phyloP scores from a whole-genome alignment of 2,113 vertebrate genomes.

The Mustelus asterias region DNA sequence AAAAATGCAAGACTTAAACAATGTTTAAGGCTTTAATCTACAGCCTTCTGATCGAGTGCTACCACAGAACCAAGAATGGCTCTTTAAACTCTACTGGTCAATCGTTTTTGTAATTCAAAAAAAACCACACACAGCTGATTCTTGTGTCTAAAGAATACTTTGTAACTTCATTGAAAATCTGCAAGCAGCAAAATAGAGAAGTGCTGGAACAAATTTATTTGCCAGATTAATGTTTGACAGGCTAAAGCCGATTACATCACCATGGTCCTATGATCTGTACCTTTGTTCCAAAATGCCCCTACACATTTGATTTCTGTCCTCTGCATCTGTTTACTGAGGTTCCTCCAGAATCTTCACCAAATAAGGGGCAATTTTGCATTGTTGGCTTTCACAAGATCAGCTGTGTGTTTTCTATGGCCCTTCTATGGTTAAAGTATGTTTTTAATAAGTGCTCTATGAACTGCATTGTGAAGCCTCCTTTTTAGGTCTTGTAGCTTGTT shows the following conservation, averaged over 20 bases:
- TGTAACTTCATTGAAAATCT: neutral
- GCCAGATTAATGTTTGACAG: constrained; percentile 12
- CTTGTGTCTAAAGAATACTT: neutral
- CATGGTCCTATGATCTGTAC: neutral
- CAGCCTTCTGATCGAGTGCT: neutral
- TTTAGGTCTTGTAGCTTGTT: neutral
- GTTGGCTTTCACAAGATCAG: neutral
- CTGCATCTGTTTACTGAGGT: constrained; percentile 6
- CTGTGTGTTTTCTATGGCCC: neutral
- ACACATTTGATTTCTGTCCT: neutral
- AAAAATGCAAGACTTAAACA: neutral
- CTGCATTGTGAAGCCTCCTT: neutral
- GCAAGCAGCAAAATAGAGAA: neutral
- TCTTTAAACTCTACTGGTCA: neutral
- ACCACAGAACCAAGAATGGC: neutral
- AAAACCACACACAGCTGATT: too few species aligned
- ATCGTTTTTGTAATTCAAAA: too few species aligned
- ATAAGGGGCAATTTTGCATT: neutral
- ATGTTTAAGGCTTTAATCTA: neutral
- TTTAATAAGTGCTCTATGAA: neutral
- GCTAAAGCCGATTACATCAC: neutral
- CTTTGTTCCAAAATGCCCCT: neutral
- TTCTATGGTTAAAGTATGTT: constrained; percentile 32
- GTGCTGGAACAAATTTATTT: neutral
- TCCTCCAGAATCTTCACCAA: neutral